These are phyloP conservation scores for Tigriopus californicus DNA, from an alignment of 2,888 invertebrate genomes.

Conservation along the genomic window DNA sequence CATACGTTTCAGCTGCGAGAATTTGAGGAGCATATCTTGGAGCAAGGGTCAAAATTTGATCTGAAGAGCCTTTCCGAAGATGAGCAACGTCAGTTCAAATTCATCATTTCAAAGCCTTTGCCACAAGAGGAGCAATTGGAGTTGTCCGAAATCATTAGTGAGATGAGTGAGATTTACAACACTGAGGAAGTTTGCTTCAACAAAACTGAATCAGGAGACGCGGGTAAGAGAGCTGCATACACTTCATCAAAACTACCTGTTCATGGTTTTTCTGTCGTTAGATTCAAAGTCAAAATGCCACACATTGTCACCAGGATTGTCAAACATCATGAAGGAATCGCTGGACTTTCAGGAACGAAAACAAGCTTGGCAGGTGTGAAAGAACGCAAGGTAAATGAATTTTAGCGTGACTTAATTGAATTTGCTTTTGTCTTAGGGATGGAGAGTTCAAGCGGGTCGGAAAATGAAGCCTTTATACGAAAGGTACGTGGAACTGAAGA, in stretches of 20 bases:
- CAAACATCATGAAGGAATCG: constrained; percentile 20
- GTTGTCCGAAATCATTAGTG: not conserved
- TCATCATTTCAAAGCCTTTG: not conserved
- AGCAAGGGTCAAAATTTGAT: no score
- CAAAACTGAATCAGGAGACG: constrained; percentile 16
- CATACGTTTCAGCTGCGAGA: no score
- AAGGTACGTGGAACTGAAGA: constrained; percentile 18
- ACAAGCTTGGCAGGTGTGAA: constrained; percentile 21
- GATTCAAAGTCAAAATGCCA: constrained; percentile 16
- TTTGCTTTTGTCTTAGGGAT: constrained; percentile 18
- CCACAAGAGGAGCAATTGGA: not conserved
- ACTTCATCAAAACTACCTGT: no score
- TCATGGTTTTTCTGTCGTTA: no score
- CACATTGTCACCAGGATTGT: constrained; percentile 21
- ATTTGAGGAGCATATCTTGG: no score
- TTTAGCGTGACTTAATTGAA: no score
- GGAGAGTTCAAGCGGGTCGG: constrained; percentile 21
- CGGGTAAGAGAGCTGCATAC: no score
- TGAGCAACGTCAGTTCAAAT: no score
- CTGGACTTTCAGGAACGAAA: constrained; percentile 16
- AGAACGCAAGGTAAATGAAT: no score
- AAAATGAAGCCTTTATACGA: constrained; percentile 18
- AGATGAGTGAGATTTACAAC: not conserved
- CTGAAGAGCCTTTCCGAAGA: no score
- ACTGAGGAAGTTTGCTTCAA: not conserved